phyloP scores from a whole-genome alignment of 2,113 vertebrate species.

The Chunga burmeisteri region DNA sequence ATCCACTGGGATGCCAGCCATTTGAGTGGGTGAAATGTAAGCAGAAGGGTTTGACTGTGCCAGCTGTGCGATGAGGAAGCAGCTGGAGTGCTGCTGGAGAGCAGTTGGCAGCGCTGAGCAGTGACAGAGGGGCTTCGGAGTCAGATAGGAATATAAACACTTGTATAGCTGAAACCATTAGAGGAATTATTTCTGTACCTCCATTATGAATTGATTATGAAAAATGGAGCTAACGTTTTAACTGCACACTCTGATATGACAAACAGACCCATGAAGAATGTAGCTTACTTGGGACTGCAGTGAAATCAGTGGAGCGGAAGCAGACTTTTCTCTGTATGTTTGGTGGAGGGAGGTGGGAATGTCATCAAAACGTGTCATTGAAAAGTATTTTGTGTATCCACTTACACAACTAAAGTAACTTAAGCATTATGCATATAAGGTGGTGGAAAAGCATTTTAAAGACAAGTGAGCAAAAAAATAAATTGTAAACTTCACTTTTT shows the following conservation, averaged over 20 bases:
- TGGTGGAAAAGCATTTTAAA: neutral
- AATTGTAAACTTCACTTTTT: neutral
- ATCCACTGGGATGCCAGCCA: neutral
- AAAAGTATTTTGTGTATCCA: neutral
- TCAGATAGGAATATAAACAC: slow-evolving; percentile 1
- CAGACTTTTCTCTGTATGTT: neutral
- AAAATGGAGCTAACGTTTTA: neutral
- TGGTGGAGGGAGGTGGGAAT: neutral
- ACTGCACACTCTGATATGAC: neutral
- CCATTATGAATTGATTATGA: slow-evolving; percentile 16
- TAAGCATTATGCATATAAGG: neutral
- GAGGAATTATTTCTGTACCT: neutral
- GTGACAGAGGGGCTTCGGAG: slow-evolving; percentile 24
- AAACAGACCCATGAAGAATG: neutral
- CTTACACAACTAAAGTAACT: neutral
- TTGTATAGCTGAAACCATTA: slow-evolving; percentile 21
- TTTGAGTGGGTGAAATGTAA: neutral
- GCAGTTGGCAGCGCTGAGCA: slow-evolving; percentile 19
- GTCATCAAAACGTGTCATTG: neutral
- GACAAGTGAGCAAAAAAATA: neutral
- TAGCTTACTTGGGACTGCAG: neutral
- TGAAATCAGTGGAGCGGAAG: neutral
- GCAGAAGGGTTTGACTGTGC: neutral
- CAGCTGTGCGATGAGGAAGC: slow-evolving; percentile 48
- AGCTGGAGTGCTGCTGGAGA: slow-evolving; percentile 38